These are phyloP conservation scores for Asobara japonica DNA, from an alignment of 1,140 invertebrate species.

Conservation along the genomic window DNA sequence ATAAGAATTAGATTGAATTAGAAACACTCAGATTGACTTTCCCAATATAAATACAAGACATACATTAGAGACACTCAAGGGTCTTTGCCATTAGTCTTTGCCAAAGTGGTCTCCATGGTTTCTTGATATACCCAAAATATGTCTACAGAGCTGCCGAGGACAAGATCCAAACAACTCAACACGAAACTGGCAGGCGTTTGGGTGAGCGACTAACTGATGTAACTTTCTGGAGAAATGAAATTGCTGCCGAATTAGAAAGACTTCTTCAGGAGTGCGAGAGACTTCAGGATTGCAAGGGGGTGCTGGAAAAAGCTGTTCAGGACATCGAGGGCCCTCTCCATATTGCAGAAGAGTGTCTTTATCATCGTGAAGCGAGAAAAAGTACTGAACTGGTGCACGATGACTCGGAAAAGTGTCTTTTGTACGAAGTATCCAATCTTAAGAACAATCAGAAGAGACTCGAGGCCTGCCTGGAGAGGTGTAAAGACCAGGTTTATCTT, in stretches of 20 bases:
- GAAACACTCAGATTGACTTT: no score
- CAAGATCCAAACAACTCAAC: constrained; percentile 76
- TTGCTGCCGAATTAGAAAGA: constrained; percentile 85
- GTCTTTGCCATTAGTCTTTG: no score
- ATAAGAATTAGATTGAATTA: no score
- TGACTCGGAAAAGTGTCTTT: constrained; percentile 70
- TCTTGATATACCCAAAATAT: not conserved
- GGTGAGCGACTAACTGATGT: constrained; percentile 92
- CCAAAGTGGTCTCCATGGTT: not conserved
- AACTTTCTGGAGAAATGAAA: constrained; percentile 93
- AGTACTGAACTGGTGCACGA: constrained; percentile 80
- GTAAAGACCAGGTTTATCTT: constrained; percentile 71
- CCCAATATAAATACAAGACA: no score
- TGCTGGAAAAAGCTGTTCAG: constrained; percentile 83
- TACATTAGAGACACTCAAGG: no score
- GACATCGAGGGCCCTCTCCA: constrained; percentile 90
- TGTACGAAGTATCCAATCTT: constrained; percentile 72
- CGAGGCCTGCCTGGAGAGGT: constrained; percentile 69
- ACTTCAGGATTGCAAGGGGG: constrained; percentile 81
- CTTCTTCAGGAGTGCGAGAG: constrained; percentile 84
- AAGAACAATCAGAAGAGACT: constrained; percentile 70
- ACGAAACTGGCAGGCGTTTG: constrained; percentile 80
- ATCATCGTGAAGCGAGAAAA: constrained; percentile 87
- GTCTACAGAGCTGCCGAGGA: constrained; percentile 79
- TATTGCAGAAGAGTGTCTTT: constrained; percentile 91